Evolutionary conservation across 2,797 vertebrate species (phyloP).

Genomic region (Chelmon rostratus): DNA sequence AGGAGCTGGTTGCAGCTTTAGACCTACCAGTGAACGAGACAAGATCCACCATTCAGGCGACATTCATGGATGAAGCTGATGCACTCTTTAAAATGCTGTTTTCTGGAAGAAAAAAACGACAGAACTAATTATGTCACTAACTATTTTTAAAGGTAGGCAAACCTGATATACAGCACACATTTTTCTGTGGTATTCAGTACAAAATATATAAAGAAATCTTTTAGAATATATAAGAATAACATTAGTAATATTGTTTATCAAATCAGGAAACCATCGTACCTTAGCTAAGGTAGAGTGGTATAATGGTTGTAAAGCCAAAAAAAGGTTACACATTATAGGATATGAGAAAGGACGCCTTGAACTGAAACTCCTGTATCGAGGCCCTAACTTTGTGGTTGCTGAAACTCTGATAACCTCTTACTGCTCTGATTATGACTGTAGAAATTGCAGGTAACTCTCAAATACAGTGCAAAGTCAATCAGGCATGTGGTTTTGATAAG

Average conservation of each 20-base stretch:
- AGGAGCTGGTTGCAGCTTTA: conserved; percentile 4
- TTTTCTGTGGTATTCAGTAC: background rate
- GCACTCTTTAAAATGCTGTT: conserved; percentile 92
- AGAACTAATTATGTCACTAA: background rate
- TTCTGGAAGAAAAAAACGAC: conserved; percentile 76
- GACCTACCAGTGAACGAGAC: conserved; percentile 93
- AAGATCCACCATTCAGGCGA: conserved; percentile 88
- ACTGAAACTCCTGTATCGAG: conserved; percentile 70
- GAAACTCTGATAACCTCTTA: conserved; percentile 19
- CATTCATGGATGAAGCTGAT: conserved; percentile 92
- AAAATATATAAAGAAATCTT: too few relatives aligned
- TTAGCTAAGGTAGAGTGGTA: conserved; percentile 23
- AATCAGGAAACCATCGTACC: conserved; percentile 23
- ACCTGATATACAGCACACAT: background rate
- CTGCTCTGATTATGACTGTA: conserved; percentile 29
- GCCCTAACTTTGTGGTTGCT: background rate
- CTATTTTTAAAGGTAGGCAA: background rate
- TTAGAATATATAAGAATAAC: too few relatives aligned
- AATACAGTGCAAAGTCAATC: conserved; percentile 2
- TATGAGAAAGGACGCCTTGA: conserved; percentile 76
- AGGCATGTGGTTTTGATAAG: conserved; percentile 12
- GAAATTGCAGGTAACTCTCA: conserved; percentile 38
- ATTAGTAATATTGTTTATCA: background rate
- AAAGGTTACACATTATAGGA: conserved; percentile 60
- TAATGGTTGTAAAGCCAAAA: conserved; percentile 37